Base-by-base conservation (phyloP, 1,140 invertebrate species). In the Semibalanus balanoides region DNA sequence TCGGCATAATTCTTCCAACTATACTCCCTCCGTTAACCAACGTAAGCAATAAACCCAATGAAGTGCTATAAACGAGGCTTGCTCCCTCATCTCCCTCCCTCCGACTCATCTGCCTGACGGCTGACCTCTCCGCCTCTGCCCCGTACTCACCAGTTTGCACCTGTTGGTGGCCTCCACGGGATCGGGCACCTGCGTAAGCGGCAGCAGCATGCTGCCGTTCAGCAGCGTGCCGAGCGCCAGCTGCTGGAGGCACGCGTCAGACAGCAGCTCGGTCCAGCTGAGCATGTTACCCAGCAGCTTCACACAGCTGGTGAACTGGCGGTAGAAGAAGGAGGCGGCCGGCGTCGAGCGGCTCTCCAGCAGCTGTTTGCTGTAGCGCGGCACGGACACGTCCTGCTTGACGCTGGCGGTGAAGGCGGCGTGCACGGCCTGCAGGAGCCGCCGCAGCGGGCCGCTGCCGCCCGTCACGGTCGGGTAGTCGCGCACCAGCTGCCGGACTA, bases 281-380 rank as follows among this genome's bases (percentile, higher is more conserved):
- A 72, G 9, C 70, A 72, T 72, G 70, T 72, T 72, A n/a, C 70
- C 70, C 70, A 72, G 70, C 70, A 72, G 70, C 28, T 72, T 72
- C 11, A 72, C 70, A 9, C 28, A 28, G 28, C 3, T 29, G 70
- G n/a, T 28, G 29, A 72, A 30, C 28, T 72, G 70, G n/a, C 70
- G n/a, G 51, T 64, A 64, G 51, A 64, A 64, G 51, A 64, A 64
- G 51, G 51, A 7, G 51, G 51, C 51, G 51, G 51, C 51, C 51
- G 51, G 51, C 51, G 51, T 64, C 7, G 51, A 64, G 51, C 51
- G 51, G 51, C 51, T 64, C 51, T 64, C 51, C 22, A 64, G 51
- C 51, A 19, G 14, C 51, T 64, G 51, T 64, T 64, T 64, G 51
- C 7, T 14, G 51, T 14, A 64, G 51, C 51, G 51, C 51, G 51